phyloP scores from a whole-genome alignment of 2,113 vertebrate genomes.

The Amia ocellicauda region DNA sequence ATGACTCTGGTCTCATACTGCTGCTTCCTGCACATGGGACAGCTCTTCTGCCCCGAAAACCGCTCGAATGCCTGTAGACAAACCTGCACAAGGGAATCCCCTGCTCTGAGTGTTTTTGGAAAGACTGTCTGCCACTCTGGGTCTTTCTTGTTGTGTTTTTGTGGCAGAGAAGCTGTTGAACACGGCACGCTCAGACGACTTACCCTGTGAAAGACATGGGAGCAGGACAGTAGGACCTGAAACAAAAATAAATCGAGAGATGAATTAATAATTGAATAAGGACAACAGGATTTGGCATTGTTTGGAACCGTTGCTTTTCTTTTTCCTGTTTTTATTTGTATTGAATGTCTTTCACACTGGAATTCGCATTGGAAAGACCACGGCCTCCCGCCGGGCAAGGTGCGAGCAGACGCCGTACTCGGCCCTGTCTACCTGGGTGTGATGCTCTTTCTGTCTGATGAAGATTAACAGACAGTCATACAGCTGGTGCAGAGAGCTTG shows the following conservation, averaged over 20 bases:
- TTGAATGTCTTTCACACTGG: background rate
- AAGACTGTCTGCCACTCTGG: background rate
- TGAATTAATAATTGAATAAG: slow-evolving; percentile 28
- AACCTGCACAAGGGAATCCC: slow-evolving; percentile 34
- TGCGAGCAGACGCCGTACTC: too few species aligned
- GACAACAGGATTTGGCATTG: too few species aligned
- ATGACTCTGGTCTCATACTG: slow-evolving; percentile 75
- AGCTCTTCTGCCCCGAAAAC: slow-evolving; percentile 71
- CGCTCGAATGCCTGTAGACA: slow-evolving; percentile 77
- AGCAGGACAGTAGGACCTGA: slow-evolving; percentile 87
- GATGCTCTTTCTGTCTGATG: slow-evolving; percentile 42
- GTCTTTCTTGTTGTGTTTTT: background rate
- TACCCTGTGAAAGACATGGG: slow-evolving; percentile 79
- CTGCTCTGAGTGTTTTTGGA: background rate
- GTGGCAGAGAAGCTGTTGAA: too few species aligned
- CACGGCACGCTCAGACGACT: slow-evolving; percentile 30
- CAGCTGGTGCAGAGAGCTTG: background rate
- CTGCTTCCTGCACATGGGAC: slow-evolving; percentile 73
- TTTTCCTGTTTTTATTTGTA: too few species aligned
- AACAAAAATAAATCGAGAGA: too few species aligned
- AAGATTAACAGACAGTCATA: background rate
- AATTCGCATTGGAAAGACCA: background rate
- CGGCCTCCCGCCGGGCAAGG: slow-evolving; percentile 38
- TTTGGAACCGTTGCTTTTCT: slow-evolving; percentile 2
- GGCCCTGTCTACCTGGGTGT: slow-evolving; percentile 21